Base-by-base conservation (phyloP, 1,140 invertebrate genomes). In the Eubasilissa regina region DNA sequence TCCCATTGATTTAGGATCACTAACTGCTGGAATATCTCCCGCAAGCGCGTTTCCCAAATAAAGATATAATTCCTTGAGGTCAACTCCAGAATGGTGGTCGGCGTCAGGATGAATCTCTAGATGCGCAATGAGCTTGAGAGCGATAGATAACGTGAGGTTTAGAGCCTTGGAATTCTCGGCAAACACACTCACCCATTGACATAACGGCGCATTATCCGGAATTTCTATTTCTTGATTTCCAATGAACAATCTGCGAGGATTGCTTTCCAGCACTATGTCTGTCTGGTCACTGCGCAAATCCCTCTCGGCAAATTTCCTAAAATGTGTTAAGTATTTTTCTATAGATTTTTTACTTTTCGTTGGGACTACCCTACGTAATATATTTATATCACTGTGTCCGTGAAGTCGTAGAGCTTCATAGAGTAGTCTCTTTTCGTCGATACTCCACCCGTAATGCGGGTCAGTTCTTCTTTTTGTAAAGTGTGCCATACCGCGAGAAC, bases 61-160 rank as follows among this genome's bases (percentile, higher is more conserved):
- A 12, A 73, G 13, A 64, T 80, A 80, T 19, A 80, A 43, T 3
- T n/a, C n/a, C 45, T 77, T 77, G 1, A 80, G 35, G 35, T 80
- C 79, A 15, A 77, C 15, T 43, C n/a, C 55, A 1, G 12, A 15
- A 51, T 13, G 13, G 0, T 43, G 8, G 12, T 64, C 45, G 11
- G 45, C 11, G 17, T 9, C 3, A 7, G 79, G 68, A 21, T 64
- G 75, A 72, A 73, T 44, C 44, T 80, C 75, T 9, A 77, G 72
- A 51, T 73, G 19, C 11, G 75, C 66, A 8, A 80, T 77, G 0
- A 77, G 19, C 35, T 76, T 77, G 1, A 80, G 48, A 8, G 79
- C 79, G 48, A 73, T 47, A 51, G 75, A 74, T 9, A 80, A 17
- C 7, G 47, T 44, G 10, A 48, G 48, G n/a, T 75, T 75, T 4